phyloP scores from a whole-genome alignment of 2,797 vertebrate species.

The Fringilla coelebs region DNA sequence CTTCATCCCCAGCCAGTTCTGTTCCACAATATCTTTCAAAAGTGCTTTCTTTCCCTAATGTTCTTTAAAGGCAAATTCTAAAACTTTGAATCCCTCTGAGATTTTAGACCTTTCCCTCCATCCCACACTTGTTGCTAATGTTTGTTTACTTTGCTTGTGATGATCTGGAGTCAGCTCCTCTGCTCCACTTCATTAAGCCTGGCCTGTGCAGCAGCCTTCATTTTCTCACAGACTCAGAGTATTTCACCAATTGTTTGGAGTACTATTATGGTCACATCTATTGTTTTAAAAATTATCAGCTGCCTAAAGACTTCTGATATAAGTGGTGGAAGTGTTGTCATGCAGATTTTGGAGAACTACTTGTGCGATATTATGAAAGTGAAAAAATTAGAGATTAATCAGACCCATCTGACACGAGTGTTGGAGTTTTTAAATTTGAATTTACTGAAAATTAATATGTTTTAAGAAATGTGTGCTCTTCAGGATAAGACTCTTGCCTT shows the following conservation, averaged over 20 bases:
- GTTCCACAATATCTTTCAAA: not conserved
- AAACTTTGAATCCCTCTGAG: not conserved
- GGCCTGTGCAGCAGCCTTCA: not conserved
- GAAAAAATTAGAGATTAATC: not conserved
- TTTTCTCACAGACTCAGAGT: not conserved
- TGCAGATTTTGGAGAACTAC: not conserved
- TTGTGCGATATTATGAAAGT: not conserved
- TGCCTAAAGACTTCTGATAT: not conserved
- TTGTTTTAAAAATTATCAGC: not conserved
- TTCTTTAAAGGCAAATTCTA: not conserved
- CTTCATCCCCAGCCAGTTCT: not conserved
- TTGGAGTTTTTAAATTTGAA: not conserved
- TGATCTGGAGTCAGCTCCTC: not conserved
- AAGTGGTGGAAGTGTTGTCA: not conserved
- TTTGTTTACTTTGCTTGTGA: not conserved
- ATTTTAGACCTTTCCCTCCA: not conserved
- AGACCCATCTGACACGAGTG: not conserved
- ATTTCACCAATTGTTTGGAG: not conserved
- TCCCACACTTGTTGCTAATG: not conserved
- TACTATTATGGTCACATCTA: not conserved
- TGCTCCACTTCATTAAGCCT: not conserved
- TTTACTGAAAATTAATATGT: not conserved
- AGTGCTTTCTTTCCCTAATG: not conserved
- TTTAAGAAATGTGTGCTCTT: not conserved
- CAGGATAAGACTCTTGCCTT: not conserved